A percentile compares a stretch with the other conserved stretches of the same genome.
Evolutionary conservation across 1,140 invertebrate species (phyloP).

Genomic region (Melanaphis sacchari): DNA sequence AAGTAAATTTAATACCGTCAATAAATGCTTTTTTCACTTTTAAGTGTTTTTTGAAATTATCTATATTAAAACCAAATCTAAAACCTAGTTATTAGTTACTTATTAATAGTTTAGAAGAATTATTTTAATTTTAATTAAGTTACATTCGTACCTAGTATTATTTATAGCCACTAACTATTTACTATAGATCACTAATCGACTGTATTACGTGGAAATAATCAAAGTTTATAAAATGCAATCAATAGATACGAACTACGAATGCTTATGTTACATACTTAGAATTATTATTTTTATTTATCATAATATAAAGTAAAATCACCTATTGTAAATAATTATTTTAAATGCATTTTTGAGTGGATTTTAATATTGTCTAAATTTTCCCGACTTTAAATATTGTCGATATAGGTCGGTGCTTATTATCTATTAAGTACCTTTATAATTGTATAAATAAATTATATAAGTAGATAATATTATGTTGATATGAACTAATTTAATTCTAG

Average conservation of each 20-base stretch:
- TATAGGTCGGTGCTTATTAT: no score
- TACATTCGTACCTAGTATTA: not conserved
- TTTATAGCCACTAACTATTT: not conserved
- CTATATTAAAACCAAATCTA: no score
- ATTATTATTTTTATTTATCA: no score
- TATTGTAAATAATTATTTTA: not conserved
- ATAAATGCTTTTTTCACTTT: no score
- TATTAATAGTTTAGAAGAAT: not conserved
- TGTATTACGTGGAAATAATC: not conserved
- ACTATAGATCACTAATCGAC: not conserved
- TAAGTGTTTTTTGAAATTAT: no score
- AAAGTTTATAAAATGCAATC: not conserved
- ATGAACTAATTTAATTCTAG: not conserved
- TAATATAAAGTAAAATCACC: not conserved
- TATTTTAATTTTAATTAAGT: not conserved
- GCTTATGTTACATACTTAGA: no score
- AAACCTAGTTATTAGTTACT: not conserved
- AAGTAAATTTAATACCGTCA: no score
- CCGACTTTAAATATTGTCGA: not conserved
- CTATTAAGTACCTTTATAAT: not conserved
- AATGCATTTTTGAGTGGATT: not conserved
- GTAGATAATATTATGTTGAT: not conserved
- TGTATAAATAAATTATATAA: not conserved
- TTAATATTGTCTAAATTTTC: not conserved
- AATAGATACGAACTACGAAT: no score